These are phyloP conservation scores for Vicugna pacos DNA, from an alignment of 2,113 vertebrate genomes.

Conservation along the genomic window DNA sequence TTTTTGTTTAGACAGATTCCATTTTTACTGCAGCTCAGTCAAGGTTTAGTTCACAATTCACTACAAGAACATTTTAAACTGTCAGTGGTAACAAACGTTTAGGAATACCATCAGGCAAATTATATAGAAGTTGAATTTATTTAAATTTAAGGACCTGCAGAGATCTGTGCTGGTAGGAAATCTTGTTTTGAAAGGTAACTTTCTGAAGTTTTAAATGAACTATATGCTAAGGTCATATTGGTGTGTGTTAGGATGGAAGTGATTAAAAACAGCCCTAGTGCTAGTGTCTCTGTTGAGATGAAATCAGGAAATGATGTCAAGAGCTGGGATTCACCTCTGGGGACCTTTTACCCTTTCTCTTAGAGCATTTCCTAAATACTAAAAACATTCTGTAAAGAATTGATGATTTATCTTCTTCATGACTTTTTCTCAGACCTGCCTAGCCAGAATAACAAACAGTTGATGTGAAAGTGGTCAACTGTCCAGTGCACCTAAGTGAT, in stretches of 20 bases:
- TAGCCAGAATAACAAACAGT: constrained; percentile 27
- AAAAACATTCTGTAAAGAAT: background rate
- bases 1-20: constrained; percentile 25
- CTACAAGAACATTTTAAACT: constrained; percentile 54
- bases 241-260: background rate
- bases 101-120: background rate
- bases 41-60: constrained; percentile 43
- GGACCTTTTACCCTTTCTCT: constrained; percentile 29
- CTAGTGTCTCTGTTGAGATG: background rate
- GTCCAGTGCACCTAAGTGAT: background rate
- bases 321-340: background rate
- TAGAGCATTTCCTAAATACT: background rate
- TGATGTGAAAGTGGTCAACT: constrained; percentile 22
- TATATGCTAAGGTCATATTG: background rate
- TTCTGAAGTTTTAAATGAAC: constrained; percentile 38
- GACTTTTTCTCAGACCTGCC: constrained; percentile 21
- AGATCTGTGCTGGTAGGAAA: background rate
- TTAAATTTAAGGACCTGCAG: constrained; percentile 35
- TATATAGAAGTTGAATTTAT: background rate
- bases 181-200: constrained; percentile 48
- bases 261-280: background rate
- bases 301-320: constrained; percentile 4
- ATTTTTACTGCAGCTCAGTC: background rate
- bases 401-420: background rate
- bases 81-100: constrained; percentile 10